phyloP scores from a whole-genome alignment of 2,888 invertebrate genomes.

The Stegophylla sp. region DNA sequence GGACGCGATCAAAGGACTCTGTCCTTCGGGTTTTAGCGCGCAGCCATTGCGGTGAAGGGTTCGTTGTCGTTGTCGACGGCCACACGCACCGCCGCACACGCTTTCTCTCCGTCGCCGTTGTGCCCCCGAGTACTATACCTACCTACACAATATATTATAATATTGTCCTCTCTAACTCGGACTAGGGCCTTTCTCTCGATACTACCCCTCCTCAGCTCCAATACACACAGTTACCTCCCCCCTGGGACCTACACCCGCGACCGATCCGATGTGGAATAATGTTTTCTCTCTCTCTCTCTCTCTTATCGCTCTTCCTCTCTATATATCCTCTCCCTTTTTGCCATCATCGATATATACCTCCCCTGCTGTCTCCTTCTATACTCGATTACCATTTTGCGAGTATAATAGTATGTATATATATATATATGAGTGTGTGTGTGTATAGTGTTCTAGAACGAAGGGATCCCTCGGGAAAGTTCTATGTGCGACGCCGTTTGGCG shows the following conservation, averaged over 20 bases:
- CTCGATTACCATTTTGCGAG: conserved; percentile 41
- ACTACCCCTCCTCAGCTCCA: neutral
- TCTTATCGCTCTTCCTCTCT: neutral
- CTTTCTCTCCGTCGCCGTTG: neutral
- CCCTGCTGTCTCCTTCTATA: neutral
- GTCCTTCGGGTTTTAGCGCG: conserved; percentile 38
- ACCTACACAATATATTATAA: conserved; percentile 15
- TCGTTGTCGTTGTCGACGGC: conserved; percentile 14
- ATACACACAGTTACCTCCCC: neutral
- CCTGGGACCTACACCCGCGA: neutral
- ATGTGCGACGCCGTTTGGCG: conserved; percentile 23
- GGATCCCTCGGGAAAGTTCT: conserved; percentile 37
- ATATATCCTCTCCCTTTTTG: too few species aligned
- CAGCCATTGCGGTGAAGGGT: conserved; percentile 49
- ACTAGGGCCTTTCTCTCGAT: neutral
- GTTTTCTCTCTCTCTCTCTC: neutral
- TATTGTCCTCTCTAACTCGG: conserved; percentile 31
- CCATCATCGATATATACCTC: neutral
- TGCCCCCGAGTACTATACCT: neutral
- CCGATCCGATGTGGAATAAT: conserved; percentile 12
- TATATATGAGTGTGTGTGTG: too few species aligned
- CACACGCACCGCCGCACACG: conserved; percentile 36
- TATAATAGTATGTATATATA: neutral
- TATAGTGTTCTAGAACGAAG: neutral
- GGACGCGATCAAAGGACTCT: conserved; percentile 51